A percentile compares a stretch with the other conserved stretches of the same genome.
These are phyloP conservation scores for Uloborus plumipes DNA, from an alignment of 2,888 invertebrate species.

Conservation along the genomic window DNA sequence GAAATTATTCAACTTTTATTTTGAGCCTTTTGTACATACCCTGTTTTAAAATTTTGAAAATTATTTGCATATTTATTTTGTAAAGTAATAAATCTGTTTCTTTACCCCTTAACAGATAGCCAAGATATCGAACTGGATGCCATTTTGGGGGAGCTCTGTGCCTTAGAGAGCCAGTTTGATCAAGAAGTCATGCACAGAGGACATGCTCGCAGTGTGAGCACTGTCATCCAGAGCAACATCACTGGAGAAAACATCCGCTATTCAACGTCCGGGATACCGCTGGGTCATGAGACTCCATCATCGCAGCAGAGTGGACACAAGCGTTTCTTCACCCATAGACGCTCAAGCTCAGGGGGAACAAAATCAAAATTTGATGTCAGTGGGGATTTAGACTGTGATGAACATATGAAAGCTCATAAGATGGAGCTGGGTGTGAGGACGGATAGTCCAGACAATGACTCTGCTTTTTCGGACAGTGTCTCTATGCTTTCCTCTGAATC, in stretches of 20 bases:
- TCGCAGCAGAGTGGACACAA: conserved; percentile 23
- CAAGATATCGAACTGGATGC: conserved; percentile 97
- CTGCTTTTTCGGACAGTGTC: conserved; percentile 97
- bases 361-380: conserved; percentile 71
- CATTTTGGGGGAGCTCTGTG: conserved; percentile 94
- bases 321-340: conserved; percentile 66
- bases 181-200: conserved; percentile 70
- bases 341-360: conserved; percentile 72
- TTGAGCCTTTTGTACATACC: background rate
- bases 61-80: background rate
- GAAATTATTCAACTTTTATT: background rate
- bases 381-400: conserved; percentile 68
- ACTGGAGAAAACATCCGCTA: conserved; percentile 53
- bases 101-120: conserved; percentile 77
- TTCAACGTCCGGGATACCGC: conserved; percentile 48
- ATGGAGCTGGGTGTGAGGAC: conserved; percentile 76
- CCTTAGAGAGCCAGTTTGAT: conserved; percentile 82
- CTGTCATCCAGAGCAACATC: conserved; percentile 54
- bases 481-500: conserved; percentile 93
- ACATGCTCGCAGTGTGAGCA: conserved; percentile 56
- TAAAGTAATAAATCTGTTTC: background rate
- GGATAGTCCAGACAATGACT: conserved; percentile 97
- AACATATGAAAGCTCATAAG: conserved; percentile 65
- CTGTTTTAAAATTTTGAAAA: background rate
- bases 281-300: conserved; percentile 28